Conservation (phyloP, 2,797 vertebrate genomes). For the Amphiprion clarkii region DNA sequence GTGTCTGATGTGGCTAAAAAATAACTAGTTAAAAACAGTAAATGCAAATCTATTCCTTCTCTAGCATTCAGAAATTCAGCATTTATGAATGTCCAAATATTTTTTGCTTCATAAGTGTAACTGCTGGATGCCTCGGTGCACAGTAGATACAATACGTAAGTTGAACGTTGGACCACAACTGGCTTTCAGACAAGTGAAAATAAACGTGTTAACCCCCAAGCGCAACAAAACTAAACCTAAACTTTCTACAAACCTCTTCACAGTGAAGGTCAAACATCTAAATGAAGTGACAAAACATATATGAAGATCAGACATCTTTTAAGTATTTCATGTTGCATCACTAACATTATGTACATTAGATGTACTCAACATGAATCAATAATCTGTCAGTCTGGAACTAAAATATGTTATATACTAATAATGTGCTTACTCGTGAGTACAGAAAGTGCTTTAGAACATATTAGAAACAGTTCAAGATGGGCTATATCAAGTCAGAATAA, state of each 20-base stretch:
- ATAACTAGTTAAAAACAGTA: background rate
- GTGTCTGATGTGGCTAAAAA: background rate
- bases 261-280: background rate
- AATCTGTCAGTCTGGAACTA: background rate
- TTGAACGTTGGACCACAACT: background rate
- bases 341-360: too few species aligned
- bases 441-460: background rate
- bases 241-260: background rate
- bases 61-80: background rate
- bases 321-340: slow-evolving; percentile 3
- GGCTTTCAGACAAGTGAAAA: background rate
- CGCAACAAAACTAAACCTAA: too few species aligned
- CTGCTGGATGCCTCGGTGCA: background rate
- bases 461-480: background rate
- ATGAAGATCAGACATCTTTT: too few species aligned
- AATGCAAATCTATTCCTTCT: background rate
- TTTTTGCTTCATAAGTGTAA: background rate
- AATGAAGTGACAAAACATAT: too few species aligned
- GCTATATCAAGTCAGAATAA: background rate
- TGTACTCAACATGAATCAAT: background rate
- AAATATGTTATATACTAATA: background rate
- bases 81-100: slow-evolving; percentile 4
- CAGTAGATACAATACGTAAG: background rate
- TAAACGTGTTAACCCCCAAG: background rate
- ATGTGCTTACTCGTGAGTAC: background rate